Base-by-base conservation (phyloP, 2,113 vertebrate genomes). In the Semnornis frantzii region DNA sequence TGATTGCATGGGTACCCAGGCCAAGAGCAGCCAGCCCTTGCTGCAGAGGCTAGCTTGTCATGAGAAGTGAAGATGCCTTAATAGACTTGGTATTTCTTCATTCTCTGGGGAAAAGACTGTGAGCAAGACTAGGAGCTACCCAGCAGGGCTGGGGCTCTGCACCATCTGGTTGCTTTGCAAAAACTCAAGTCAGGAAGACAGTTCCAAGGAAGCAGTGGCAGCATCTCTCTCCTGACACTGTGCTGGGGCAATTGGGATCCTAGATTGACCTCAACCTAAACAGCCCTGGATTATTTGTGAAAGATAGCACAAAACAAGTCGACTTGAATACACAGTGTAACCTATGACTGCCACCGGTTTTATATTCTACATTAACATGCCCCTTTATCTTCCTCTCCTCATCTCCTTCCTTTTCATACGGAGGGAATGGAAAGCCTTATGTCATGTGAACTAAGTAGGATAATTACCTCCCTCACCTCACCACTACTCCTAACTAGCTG, bases 181-280 rank as follows among this genome's bases (percentile, higher is more conserved):
- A 80, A 78, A 80, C 54, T 63, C 50, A 64, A 73, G 55, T 39
- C 68, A 80, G 57, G 75, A 83, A 52, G 85, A 69, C 12, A 77
- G 27, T 42, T 76, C 92, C 63, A 82, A 95, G 33, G 68, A 86
- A 94, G 55, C 50, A 17, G 58, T 39, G 90, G 80, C 93, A 96
- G 66, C 86, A 72, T 52, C 60, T 82, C 46, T 39, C 6, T 39
- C 80, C 89, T 95, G 66, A 55, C 63, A 87, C 76, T 91, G 8
- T 71, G 76, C 87, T 20, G 58, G 81, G 74, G 69, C 81, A 75
- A 42, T 25, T 76, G 55, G 54, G n/a, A 75, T 81, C 23, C 63
- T 34, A 46, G 34, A 18, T 63, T 87, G 50, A 7, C 31, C 55
- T 63, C 28, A 72, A 59, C 48, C 62, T 55, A 54, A 85, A 73